Conservation (phyloP, 2,888 invertebrate genomes). For the Tetragonula carbonaria region DNA sequence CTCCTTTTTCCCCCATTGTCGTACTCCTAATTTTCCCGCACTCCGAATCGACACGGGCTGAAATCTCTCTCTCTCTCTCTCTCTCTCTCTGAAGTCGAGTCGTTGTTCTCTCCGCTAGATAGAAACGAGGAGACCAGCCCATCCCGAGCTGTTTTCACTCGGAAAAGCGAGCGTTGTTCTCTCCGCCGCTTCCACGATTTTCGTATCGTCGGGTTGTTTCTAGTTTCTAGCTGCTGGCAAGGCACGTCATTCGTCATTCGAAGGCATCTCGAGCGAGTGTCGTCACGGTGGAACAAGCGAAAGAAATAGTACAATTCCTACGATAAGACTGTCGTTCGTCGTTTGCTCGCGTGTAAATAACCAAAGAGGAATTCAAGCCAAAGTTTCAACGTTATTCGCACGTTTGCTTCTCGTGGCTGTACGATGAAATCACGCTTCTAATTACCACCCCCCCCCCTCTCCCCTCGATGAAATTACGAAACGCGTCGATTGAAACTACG, state of each 20-base stretch:
- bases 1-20: slow-evolving; percentile 60
- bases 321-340: too few species aligned
- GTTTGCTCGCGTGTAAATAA: too few species aligned
- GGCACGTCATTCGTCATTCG: slow-evolving; percentile 2
- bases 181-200: slow-evolving; percentile 48
- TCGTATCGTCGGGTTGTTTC: slow-evolving; percentile 30
- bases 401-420: too few species aligned
- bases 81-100: not conserved
- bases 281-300: too few species aligned
- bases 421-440: too few species aligned
- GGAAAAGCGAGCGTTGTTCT: not conserved
- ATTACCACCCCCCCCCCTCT: too few species aligned
- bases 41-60: not conserved
- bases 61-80: not conserved
- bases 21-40: slow-evolving; percentile 32
- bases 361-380: too few species aligned
- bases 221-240: slow-evolving; percentile 18
- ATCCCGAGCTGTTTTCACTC: not conserved
- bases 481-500: too few species aligned
- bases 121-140: slow-evolving; percentile 6
- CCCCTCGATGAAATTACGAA: too few species aligned
- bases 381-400: too few species aligned
- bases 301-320: too few species aligned
- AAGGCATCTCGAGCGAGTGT: not conserved
- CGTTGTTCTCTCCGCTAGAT: not conserved